Base-by-base conservation (phyloP, 2,113 vertebrate genomes). In the Lagopus leucura region DNA sequence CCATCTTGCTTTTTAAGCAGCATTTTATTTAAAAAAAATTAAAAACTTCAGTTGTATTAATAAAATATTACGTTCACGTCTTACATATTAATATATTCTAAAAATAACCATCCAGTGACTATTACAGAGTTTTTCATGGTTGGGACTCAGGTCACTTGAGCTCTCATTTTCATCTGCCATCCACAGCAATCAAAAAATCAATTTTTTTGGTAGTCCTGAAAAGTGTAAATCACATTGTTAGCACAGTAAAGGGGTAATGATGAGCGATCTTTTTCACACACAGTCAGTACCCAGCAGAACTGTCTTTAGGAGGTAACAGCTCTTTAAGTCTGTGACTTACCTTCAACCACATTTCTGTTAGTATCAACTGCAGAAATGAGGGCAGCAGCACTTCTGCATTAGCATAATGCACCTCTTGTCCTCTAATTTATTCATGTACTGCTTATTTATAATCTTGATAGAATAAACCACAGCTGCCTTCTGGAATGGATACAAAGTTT, bases 181-280 rank as follows among this genome's bases (percentile, higher is more conserved):
- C 94, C 84, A 96, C 34, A 88, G 77, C 76, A 93, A 96, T 97
- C 95, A 98, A 98, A 98, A 98, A 67, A 98, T 55, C 82, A 98
- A 72, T 82, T 98, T 98, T 97, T 98, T 98, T 25, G 98, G 97
- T 93, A 98, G 94, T 93, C 96, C 97, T 97, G 82, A 52, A 92
- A 95, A 95, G 28, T 21, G 25, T 67, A 96, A 95, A 92, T 77
- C 55, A 82, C 64, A 92, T 19, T 71, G 47, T 95, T 92, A 94
- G 19, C 15, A 45, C 69, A 76, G 38, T n/a, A 66, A 17, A 90
- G 28, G 40, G 40, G 40, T 40, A 40, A 40, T 40, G 40, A 40
- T 40, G 11, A 40, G 12, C 13, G 40, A 40, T 40, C 40, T 40
- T 40, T 13, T 40, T 40, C 40, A 40, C 12, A 40, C 40, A 40